Conservation (phyloP, 1,140 invertebrate genomes). For the Pseudomyrmex pallidus region DNA sequence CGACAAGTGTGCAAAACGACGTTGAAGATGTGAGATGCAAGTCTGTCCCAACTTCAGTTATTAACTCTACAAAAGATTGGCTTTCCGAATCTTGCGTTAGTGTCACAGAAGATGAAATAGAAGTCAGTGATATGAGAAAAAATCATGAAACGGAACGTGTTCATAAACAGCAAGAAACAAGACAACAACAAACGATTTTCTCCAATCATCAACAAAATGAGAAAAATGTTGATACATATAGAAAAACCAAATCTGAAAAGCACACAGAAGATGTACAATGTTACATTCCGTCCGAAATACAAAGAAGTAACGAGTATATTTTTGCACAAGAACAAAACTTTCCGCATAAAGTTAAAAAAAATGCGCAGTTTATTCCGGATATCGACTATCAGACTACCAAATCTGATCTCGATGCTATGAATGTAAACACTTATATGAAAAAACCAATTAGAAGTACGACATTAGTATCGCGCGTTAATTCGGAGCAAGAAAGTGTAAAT, state of each 20-base stretch:
- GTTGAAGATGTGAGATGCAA: background rate
- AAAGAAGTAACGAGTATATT: background rate
- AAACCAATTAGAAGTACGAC: background rate
- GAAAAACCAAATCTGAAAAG: background rate
- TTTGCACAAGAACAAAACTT: background rate
- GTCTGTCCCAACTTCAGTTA: background rate
- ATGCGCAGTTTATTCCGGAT: background rate
- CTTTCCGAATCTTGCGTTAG: slow-evolving; percentile 62
- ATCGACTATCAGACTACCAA: background rate
- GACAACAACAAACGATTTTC: background rate
- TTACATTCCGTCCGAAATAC: background rate
- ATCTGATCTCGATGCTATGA: background rate
- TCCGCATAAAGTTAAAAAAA: background rate
- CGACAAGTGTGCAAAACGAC: background rate
- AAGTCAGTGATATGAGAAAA: background rate
- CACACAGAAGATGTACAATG: background rate
- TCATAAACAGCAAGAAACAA: background rate
- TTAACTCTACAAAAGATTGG: background rate
- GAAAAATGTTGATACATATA: background rate
- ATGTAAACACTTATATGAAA: background rate
- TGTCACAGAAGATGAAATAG: slow-evolving; percentile 65
- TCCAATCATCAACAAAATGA: background rate
- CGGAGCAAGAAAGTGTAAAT: background rate
- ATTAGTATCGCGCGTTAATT: background rate
- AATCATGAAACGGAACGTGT: too few species aligned